Evolutionary conservation across 2,113 vertebrate species (phyloP).

Genomic region (Crypturellus undulatus): DNA sequence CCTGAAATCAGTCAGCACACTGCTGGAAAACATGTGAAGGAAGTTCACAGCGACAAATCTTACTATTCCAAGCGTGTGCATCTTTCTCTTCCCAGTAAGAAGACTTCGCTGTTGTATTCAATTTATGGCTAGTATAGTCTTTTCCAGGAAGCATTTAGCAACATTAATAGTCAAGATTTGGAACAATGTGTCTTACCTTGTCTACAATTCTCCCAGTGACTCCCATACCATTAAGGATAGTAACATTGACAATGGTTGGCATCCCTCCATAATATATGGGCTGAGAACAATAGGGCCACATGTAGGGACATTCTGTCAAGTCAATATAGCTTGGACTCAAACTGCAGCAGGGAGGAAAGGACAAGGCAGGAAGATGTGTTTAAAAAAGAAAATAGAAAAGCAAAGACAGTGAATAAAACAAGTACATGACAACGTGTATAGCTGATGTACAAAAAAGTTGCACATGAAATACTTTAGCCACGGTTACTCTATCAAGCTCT

Average conservation of each 20-base stretch:
- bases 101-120: not conserved
- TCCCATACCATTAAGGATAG: constrained; percentile 98
- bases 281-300: constrained; percentile 99
- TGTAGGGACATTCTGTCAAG: constrained; percentile 97
- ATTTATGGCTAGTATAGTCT: not conserved
- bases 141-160: not conserved
- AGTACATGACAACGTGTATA: not conserved
- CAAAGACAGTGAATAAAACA: not conserved
- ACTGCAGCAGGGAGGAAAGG: constrained; percentile 70
- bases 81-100: not conserved
- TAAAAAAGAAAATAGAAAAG: not conserved
- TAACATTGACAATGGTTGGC: constrained; percentile 97
- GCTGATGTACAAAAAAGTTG: not conserved
- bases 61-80: not conserved
- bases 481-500: not conserved
- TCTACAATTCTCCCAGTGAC: constrained; percentile 96
- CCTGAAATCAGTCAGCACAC: not conserved
- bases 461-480: not conserved
- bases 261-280: constrained; percentile 99
- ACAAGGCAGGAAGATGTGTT: not conserved
- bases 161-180: not conserved
- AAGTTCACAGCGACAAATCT: not conserved
- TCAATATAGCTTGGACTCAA: constrained; percentile 98
- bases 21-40: not conserved
- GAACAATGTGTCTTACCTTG: constrained; percentile 82